Conservation (phyloP, 2,113 vertebrate genomes). For the Gallinago jamesoni region DNA sequence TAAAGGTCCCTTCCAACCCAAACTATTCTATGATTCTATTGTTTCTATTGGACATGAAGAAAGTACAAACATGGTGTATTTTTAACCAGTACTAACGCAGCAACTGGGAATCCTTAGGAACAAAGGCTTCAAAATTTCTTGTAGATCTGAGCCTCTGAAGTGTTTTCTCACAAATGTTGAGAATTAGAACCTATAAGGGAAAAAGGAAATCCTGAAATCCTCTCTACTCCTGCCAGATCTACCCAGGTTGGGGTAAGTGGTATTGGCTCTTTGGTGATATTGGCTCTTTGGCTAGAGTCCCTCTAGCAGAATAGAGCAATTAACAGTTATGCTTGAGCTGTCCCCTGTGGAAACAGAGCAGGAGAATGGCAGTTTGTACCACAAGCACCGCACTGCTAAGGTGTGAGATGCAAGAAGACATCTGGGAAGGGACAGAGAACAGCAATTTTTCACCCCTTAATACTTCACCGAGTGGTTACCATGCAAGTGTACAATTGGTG, state of each 20-base stretch:
- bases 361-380: background rate
- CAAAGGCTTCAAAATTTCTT: background rate
- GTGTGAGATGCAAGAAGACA: background rate
- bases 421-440: background rate
- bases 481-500: background rate
- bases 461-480: background rate
- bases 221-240: background rate
- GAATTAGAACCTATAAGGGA: background rate
- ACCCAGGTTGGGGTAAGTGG: background rate
- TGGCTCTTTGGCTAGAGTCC: background rate
- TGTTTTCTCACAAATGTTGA: background rate
- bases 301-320: background rate
- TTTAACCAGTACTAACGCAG: background rate
- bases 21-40: background rate
- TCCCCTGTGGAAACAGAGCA: background rate
- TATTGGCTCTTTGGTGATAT: too few relatives aligned
- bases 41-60: background rate
- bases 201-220: background rate
- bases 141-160: background rate
- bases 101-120: background rate
- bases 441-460: background rate
- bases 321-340: background rate
- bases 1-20: background rate
- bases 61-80: background rate
- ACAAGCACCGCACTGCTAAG: background rate